Evolutionary conservation across 2,113 vertebrate genomes (phyloP).

Genomic region (Heterochromis multidens): DNA sequence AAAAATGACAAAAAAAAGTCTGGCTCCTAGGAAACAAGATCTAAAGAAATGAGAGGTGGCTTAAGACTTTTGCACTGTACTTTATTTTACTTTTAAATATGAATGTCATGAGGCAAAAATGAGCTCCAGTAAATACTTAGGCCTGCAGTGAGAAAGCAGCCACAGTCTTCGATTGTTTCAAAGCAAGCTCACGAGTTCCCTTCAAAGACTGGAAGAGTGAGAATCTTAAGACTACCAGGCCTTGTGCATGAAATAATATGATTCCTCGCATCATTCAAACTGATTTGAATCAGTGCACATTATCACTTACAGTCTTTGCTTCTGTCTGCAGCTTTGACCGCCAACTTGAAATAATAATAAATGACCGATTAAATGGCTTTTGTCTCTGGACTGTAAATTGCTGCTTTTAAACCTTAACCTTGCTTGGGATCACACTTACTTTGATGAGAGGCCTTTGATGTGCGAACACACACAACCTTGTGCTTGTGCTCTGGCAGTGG

Average conservation of each 20-base stretch:
- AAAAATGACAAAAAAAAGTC: too few species aligned
- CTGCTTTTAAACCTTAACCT: constrained; percentile 58
- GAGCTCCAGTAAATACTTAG: background rate
- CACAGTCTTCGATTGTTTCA: background rate
- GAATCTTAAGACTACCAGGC: constrained; percentile 1
- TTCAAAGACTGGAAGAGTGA: constrained; percentile 14
- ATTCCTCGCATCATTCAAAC: constrained; percentile 45
- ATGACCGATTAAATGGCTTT: constrained; percentile 34
- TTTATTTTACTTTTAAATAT: background rate
- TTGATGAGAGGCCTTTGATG: constrained; percentile 63
- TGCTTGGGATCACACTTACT: constrained; percentile 36
- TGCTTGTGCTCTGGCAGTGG: constrained; percentile 35
- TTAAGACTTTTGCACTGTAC: background rate
- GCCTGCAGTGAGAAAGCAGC: background rate
- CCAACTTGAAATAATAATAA: constrained; percentile 46
- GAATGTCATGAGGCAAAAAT: background rate
- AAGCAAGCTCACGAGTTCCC: background rate
- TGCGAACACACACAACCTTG: constrained; percentile 50
- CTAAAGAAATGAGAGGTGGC: fast-evolving
- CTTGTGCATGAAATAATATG: constrained; percentile 34
- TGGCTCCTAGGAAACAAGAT: background rate
- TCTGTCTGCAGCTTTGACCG: constrained; percentile 23
- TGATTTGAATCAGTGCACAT: constrained; percentile 42
- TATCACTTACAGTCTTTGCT: constrained; percentile 17
- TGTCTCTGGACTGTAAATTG: constrained; percentile 49